Evolutionary conservation across 2,888 invertebrate species (phyloP), one percentile per base, ranked within the genome.

Genomic region (Campoplex nolae): DNA sequence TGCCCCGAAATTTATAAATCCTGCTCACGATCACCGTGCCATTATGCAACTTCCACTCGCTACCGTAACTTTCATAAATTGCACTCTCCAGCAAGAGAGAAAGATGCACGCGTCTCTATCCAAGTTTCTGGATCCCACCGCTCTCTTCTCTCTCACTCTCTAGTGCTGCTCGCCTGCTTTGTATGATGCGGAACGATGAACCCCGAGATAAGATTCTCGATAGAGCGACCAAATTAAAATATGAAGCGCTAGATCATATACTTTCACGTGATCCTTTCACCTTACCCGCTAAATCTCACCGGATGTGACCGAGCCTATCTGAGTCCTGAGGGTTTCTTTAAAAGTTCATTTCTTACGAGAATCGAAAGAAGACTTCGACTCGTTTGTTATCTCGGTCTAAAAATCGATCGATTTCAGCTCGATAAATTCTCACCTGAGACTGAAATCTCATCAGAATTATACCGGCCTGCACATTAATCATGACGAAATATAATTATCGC

Each of bases 201-300:
- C 76, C 35, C 51, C 67, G 51, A 78, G 84, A 87, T 84, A 87
- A 87, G 62, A 67, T 18, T n/a, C 78, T 45, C 74, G 77, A 81
- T 78, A 84, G 78, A 70, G 70, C 32, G 51, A 11, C 65, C 56
- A 58, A 79, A 86, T 84, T 58, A 81, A 75, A 82, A 82, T 71
- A 82, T 71, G 78, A 81, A 84, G 70, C 78, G 78, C 56, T 71
- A 48, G 82, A 84, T 84, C 73, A 51, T 78, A 87, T 78, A 87
- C 87, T 87, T 87, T 87, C 87, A 79, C 87, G 70, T 42, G 78
- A 77, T 82, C 84, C 87, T 87, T 87, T 87, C 82, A 84, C 82
- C 81, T 77, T 74, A 13, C 38, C 11, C 48, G 70, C 67, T 32
- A 79, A 84, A 76, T 62, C 68, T 58, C 65, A 16, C 48, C 54